Evolutionary conservation across 2,888 invertebrate genomes (phyloP), one percentile per base, ranked within the genome.

Genomic region (Dynastes tityus): DNA sequence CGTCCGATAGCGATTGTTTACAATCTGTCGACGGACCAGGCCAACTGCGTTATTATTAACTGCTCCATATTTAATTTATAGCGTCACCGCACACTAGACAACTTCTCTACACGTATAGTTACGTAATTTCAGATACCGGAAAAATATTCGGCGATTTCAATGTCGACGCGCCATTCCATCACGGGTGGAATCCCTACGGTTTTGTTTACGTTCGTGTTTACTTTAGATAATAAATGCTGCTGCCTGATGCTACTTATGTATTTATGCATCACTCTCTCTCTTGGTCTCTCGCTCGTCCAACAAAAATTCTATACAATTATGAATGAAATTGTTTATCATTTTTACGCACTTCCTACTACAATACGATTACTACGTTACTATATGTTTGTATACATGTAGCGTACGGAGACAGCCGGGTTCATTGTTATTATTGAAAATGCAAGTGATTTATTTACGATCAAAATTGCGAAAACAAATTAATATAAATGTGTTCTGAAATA

Each of bases 61-160:
- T 77, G 70, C 77, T 68, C 70, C 70, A 81, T 82, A 80, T 79
- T 82, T 82, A 79, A 81, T 81, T 81, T 82, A 82, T 82, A 78
- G 80, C 79, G 79, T 79, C 55, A 71, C 53, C 53, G 53, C 53
- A 53, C 53, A 53, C 55, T 71, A 71, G 71, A 71, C 71, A 71
- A 71, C 71, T 80, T 80, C 70, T 78, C 53, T n/a, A n/a, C 53
- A 53, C 53, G 16, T 53, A n/a, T 13, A 13, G 71, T 71, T 71
- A 71, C 58, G 71, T 55, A 71, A 71, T 71, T 71, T 71, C 71
- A 71, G 71, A 71, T 71, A 71, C 71, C 71, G 71, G 71, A 71
- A 71, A 71, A 71, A 71, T 71, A 71, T 71, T 71, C 71, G 71
- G 71, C 71, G 37, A 71, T 71, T 71, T 71, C 71, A 71, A 71